A percentile compares a stretch with the other conserved stretches of the same genome.
Conservation (phyloP, 2,797 vertebrate species). For the Sebastes diploproa region DNA sequence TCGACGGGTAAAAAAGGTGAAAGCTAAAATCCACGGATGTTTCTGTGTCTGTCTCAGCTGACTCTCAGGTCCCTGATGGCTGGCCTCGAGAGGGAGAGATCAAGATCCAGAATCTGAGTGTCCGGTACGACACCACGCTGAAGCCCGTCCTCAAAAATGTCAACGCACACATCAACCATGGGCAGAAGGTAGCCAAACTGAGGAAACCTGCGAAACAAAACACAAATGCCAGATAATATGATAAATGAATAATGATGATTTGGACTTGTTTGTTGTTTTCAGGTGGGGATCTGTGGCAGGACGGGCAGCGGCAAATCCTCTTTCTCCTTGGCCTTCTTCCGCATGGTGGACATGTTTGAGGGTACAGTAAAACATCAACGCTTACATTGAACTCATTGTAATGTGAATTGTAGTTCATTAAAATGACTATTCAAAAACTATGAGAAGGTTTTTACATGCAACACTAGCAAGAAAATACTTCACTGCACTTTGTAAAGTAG, state of each 20-base stretch:
- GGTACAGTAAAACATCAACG: slow-evolving; percentile 72
- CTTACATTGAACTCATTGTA: background rate
- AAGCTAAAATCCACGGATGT: background rate
- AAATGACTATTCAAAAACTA: background rate
- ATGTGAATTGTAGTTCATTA: background rate
- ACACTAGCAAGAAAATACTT: background rate
- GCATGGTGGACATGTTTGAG: slow-evolving; percentile 98
- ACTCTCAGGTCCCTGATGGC: slow-evolving; percentile 92
- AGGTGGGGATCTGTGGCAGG: slow-evolving; percentile 98
- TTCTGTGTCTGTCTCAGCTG: slow-evolving; percentile 72
- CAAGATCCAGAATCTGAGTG: slow-evolving; percentile 97
- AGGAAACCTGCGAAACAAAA: background rate
- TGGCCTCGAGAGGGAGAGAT: slow-evolving; percentile 96
- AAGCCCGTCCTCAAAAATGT: slow-evolving; percentile 96
- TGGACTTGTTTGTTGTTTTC: slow-evolving; percentile 27
- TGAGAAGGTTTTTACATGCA: background rate
- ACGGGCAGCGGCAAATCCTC: slow-evolving; percentile 99
- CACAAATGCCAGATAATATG: fast-evolving
- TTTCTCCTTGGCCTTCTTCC: slow-evolving; percentile 97
- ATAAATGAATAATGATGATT: background rate
- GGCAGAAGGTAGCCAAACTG: slow-evolving; percentile 89
- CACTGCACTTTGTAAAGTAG: too few relatives aligned
- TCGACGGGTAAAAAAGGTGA: background rate
- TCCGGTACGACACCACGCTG: slow-evolving; percentile 93
- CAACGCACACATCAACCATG: slow-evolving; percentile 91